Evolutionary conservation across 2,113 vertebrate species (phyloP).

Genomic region (Alligator sinensis): DNA sequence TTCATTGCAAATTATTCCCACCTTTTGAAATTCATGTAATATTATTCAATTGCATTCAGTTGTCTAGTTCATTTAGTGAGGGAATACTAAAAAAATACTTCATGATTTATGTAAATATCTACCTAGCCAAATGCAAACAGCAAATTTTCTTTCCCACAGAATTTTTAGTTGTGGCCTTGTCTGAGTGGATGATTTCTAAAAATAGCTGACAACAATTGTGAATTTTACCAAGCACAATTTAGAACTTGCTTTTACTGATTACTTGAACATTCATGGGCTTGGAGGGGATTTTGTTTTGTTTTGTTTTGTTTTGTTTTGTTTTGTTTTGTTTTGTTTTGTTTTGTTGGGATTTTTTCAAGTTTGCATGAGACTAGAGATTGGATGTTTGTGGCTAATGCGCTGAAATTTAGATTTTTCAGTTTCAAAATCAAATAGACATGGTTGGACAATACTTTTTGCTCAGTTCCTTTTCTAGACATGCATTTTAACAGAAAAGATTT

Average conservation of each 20-base stretch:
- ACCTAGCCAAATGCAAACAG: constrained; percentile 15
- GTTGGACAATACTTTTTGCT: not conserved
- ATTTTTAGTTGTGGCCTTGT: not conserved
- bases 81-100: constrained; percentile 33
- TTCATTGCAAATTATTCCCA: constrained; percentile 51
- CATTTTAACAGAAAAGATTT: not conserved
- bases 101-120: constrained; percentile 25
- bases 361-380: not conserved
- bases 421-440: not conserved
- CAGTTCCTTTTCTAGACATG: not conserved
- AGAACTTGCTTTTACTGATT: constrained; percentile 23
- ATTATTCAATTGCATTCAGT: constrained; percentile 57
- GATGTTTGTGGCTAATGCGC: not conserved
- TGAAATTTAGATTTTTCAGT: not conserved
- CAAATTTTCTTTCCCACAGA: constrained; percentile 4
- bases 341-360: not conserved
- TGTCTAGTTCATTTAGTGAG: not conserved
- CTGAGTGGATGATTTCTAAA: not conserved
- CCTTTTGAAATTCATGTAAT: constrained; percentile 20
- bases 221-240: constrained; percentile 38
- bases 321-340: not conserved
- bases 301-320: not conserved
- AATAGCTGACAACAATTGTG: constrained; percentile 18
- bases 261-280: constrained; percentile 5
- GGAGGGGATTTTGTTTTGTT: not conserved